Evolutionary conservation across 2,113 vertebrate species (phyloP), one percentile per base, ranked within the genome.

Genomic region (Alosa alosa): DNA sequence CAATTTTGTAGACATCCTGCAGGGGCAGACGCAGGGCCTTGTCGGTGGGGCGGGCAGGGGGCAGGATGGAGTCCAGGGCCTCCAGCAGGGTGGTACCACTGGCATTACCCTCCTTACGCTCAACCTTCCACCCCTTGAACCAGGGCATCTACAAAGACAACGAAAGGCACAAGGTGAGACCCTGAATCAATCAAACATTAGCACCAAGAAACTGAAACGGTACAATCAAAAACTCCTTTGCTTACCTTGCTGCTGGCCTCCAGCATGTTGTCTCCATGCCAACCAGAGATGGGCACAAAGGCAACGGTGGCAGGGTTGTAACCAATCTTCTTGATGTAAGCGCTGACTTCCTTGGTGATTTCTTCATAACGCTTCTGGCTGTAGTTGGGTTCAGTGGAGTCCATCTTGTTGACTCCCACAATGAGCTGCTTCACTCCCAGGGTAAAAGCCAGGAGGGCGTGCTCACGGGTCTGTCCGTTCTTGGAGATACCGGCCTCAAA

Each of bases 1-100:
- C 94, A 2, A 95, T 96, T 86, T 96, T 96, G 94, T 96, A 96
- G 91, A 96, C 96, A 0, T 96, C 96, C 94, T 96, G 95, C 90
- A 96, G 94, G 86, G 95, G 94, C 87, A 95, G 94, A 87, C 92
- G 89, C 5, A 95, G 94, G 88, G 95, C 84, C 90, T 96, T 96
- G 87, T 96, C 92, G 0, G 92, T 95, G 88, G 95, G 95, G 6
- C 92, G 93, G 68, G 83, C 3, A 0, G 95, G 94, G 1, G 94
- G 93, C 81, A 93, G 82, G 91, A 96, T 95, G 83, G 94, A 92
- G 84, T 96, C 95, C 46, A 96, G 93, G 46, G 95, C 93, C 49
- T 95, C 95, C 82, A 95, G 91, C 41, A 96, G 93, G 0, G 89
- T 96, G 31, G 72, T 88, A 15, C 95, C 95, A 1, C 1, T 91